phyloP scores from a whole-genome alignment of 2,888 invertebrate genomes.

The Poecilus cupreus region DNA sequence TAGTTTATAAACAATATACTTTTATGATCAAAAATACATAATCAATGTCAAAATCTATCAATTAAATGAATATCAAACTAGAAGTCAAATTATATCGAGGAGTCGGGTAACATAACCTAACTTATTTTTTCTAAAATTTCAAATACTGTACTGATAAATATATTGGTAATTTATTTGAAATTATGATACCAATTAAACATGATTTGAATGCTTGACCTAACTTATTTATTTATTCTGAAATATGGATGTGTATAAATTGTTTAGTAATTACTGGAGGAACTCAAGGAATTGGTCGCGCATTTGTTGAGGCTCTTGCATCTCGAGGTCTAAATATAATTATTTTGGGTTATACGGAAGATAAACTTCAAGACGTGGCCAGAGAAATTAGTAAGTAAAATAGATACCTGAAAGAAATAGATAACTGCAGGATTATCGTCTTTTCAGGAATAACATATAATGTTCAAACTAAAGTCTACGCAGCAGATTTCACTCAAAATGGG shows the following conservation, averaged over 20 bases:
- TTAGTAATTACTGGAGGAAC: constrained; percentile 92
- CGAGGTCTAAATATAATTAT: constrained; percentile 86
- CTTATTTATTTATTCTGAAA: background rate
- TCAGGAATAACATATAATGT: constrained; percentile 80
- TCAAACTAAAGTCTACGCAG: constrained; percentile 75
- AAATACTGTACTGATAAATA: background rate
- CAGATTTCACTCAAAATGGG: constrained; percentile 84
- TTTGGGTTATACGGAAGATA: constrained; percentile 84
- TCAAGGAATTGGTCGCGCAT: constrained; percentile 92
- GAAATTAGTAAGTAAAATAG: constrained; percentile 78
- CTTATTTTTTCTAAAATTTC: too few species aligned
- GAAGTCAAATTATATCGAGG: too few species aligned
- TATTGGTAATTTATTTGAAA: background rate
- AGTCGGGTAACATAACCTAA: too few species aligned
- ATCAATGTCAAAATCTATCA: too few species aligned
- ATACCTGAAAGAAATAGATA: background rate
- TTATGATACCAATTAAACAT: too few species aligned
- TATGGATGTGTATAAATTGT: background rate
- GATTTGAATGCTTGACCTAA: background rate
- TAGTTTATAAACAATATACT: background rate
- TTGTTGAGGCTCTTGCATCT: constrained; percentile 84
- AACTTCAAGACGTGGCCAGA: constrained; percentile 82
- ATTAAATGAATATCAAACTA: too few species aligned
- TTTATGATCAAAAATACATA: background rate
- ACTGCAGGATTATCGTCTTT: background rate